Conservation (phyloP, 2,888 invertebrate species). For the Caenorhabditis virilis region DNA sequence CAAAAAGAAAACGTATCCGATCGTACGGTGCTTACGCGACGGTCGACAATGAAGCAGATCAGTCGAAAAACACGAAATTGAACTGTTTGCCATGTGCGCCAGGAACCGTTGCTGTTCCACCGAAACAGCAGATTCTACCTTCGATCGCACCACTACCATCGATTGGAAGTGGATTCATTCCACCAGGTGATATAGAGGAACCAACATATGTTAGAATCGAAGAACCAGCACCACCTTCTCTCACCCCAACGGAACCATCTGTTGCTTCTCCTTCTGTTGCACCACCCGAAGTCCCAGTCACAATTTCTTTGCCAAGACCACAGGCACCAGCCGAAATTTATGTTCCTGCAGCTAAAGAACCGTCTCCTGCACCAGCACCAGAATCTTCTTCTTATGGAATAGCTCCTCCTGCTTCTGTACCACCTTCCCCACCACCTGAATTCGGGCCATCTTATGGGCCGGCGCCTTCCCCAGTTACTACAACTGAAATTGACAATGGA, state of each 20-base stretch:
- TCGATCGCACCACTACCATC: constrained; percentile 31
- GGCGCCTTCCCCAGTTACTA: constrained; percentile 1
- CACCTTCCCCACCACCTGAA: constrained; percentile 2
- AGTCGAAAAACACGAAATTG: constrained; percentile 30
- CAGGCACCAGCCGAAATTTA: neutral
- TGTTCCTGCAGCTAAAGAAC: neutral
- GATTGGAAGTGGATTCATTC: constrained; percentile 20
- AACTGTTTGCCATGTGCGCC: constrained; percentile 36
- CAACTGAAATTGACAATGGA: no score
- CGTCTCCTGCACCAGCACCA: constrained; percentile 2
- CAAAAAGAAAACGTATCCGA: no score
- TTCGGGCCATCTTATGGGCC: neutral
- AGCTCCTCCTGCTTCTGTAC: constrained; percentile 3
- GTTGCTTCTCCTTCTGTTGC: constrained; percentile 4
- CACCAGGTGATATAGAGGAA: constrained; percentile 14
- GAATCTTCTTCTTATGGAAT: neutral
- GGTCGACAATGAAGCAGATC: constrained; percentile 29
- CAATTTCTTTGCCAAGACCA: neutral
- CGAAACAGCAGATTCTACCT: constrained; percentile 24
- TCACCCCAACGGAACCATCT: constrained; percentile 5
- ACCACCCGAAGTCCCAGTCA: neutral
- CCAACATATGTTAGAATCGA: constrained; percentile 23
- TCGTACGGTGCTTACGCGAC: constrained; percentile 5
- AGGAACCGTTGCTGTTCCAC: constrained; percentile 16
- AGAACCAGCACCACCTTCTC: constrained; percentile 12